phyloP scores from a whole-genome alignment of 2,113 vertebrate species.

The Pampusana beccarii region DNA sequence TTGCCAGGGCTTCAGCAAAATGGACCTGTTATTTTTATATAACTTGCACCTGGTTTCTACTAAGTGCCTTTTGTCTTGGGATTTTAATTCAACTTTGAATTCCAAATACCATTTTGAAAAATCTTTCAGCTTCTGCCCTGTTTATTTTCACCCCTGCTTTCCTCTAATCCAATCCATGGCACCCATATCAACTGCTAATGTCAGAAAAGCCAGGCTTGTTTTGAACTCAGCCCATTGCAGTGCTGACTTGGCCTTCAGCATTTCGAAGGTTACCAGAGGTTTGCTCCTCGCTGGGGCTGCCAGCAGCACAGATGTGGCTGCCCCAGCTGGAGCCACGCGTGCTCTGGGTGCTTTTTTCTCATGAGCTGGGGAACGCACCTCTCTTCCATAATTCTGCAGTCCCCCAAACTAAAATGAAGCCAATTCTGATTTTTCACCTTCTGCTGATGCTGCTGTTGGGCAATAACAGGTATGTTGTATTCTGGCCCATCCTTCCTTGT shows the following conservation, averaged over 20 bases:
- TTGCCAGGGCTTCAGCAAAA: neutral
- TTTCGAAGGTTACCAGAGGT: neutral
- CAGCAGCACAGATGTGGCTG: neutral
- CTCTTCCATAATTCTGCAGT: neutral
- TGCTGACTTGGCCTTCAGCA: neutral
- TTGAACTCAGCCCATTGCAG: neutral
- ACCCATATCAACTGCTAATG: neutral
- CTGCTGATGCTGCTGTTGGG: neutral
- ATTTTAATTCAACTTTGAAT: neutral
- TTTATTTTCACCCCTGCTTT: neutral
- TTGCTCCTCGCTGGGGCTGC: neutral
- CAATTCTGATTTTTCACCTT: neutral
- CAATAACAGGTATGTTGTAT: neutral
- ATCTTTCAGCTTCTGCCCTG: neutral
- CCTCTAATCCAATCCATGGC: too few relatives aligned
- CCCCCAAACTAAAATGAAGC: neutral
- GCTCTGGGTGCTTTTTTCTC: neutral
- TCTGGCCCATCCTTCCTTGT: neutral
- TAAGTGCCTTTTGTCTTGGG: neutral
- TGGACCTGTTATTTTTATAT: neutral
- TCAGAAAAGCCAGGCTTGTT: neutral
- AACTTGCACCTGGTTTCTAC: neutral
- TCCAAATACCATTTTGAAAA: neutral
- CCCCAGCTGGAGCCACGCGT: accelerated
- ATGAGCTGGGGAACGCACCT: neutral